A percentile compares a stretch with the other conserved stretches of the same genome.
Conservation (phyloP, 2,888 invertebrate species). For the Drosophila quinaria region DNA sequence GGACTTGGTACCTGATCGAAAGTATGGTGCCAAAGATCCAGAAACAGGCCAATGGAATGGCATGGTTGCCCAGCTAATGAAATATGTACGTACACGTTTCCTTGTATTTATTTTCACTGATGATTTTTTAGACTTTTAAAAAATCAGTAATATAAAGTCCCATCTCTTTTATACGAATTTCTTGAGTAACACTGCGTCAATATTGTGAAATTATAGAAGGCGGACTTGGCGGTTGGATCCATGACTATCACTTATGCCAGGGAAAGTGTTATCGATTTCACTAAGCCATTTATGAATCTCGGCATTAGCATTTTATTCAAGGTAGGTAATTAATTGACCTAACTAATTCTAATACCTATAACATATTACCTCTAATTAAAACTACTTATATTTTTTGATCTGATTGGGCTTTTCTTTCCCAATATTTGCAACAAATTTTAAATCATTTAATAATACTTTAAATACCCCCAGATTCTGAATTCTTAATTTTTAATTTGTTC, state of each 20-base stretch:
- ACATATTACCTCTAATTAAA: too few relatives aligned
- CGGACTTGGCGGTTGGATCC: constrained; percentile 94
- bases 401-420: too few relatives aligned
- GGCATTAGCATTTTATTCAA: constrained; percentile 95
- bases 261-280: constrained; percentile 96
- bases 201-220: constrained; percentile 88
- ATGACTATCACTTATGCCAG: constrained; percentile 96
- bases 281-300: constrained; percentile 96
- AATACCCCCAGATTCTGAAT: too few relatives aligned
- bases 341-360: too few relatives aligned
- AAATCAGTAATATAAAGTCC: too few relatives aligned
- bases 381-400: too few relatives aligned
- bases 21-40: constrained; percentile 91
- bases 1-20: constrained; percentile 90
- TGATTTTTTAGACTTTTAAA: too few relatives aligned
- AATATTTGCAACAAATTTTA: too few relatives aligned
- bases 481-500: too few relatives aligned
- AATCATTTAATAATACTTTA: too few relatives aligned
- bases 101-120: too few relatives aligned
- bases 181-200: neutral
- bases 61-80: constrained; percentile 90
- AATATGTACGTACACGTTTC: constrained; percentile 86
- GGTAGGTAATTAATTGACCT: constrained; percentile 84
- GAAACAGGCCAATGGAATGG: constrained; percentile 92
- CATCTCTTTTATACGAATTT: neutral